A percentile compares a stretch with the other conserved stretches of the same genome.
These are phyloP conservation scores for cattle (Bos taurus) DNA, from an alignment of 2,113 vertebrate genomes.

Conservation along the genomic window DNA sequence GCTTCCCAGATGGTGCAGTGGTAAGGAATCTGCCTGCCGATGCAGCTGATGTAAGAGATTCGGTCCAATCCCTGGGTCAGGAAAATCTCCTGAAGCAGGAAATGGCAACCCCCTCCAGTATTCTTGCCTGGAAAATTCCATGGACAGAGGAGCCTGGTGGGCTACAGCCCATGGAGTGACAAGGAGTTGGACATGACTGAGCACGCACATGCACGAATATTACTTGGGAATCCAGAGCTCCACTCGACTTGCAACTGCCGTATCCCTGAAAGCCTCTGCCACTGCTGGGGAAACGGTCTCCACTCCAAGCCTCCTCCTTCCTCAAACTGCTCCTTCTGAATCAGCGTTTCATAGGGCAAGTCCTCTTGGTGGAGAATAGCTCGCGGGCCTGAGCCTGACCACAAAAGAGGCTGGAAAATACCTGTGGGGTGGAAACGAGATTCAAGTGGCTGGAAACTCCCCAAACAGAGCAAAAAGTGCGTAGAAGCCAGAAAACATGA, in stretches of 20 bases:
- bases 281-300: background rate
- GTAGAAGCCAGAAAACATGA: background rate
- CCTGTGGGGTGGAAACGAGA: background rate
- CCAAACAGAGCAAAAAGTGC: background rate
- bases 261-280: background rate
- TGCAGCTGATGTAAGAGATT: background rate
- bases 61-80: background rate
- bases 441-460: background rate
- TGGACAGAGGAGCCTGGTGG: background rate
- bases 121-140: background rate
- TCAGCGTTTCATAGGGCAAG: background rate
- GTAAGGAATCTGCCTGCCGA: background rate
- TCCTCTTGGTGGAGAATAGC: background rate
- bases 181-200: background rate
- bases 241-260: background rate
- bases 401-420: background rate
- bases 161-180: background rate
- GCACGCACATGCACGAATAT: accelerated
- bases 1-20: background rate
- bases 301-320: background rate
- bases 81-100: background rate
- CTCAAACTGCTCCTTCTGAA: background rate
- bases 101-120: background rate
- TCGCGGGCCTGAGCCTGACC: background rate
- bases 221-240: background rate